Base-by-base conservation (phyloP, 2,888 invertebrate genomes). In the Cyaniris semiargus region DNA sequence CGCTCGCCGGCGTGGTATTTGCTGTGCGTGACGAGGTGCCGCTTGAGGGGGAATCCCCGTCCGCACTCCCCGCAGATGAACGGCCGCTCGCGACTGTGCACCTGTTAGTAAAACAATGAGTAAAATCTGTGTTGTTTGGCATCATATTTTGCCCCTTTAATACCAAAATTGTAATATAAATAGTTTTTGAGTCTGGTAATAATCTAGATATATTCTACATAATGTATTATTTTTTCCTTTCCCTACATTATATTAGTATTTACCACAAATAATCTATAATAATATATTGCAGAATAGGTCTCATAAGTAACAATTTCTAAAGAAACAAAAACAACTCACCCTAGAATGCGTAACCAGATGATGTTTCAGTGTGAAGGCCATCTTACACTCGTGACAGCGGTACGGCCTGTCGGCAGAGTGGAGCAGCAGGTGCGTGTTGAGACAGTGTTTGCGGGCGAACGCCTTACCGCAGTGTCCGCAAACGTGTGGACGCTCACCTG, bases 1-100 rank as follows among this genome's bases (percentile, higher is more conserved):
- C 97, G 93, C 87, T 97, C 97, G 8, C 97, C 97, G 38, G 97
- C 97, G 90, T 97, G 97, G 88, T 97, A 97, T 94, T 97, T 97
- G 90, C 96, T 96, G 91, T 97, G 97, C 78, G 97, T 97, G 48
- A 97, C 97, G 76, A 97, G 93, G 84, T 97, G 97, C 76, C 97
- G 95, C 90, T 97, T 97, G 72, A 97, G 90, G 0, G 97, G 97
- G 89, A 97, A 97, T 56, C 97, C 95, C 80, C 97, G 95, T 1
- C 97, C 97, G 87, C 97, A 97, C 90, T 97, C 97, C 81, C 95
- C 96, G 86, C 97, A 97, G 60, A 97, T 95, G 85, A 97, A 97
- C 27, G 97, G 97, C 76, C 97, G 95, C 78, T 97, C 97, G 79
- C 97, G 95, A 82, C 96, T 97, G 85, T 97, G 97, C 21, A 96